Conservation (phyloP, 2,888 invertebrate species). For the Celastrina argiolus region DNA sequence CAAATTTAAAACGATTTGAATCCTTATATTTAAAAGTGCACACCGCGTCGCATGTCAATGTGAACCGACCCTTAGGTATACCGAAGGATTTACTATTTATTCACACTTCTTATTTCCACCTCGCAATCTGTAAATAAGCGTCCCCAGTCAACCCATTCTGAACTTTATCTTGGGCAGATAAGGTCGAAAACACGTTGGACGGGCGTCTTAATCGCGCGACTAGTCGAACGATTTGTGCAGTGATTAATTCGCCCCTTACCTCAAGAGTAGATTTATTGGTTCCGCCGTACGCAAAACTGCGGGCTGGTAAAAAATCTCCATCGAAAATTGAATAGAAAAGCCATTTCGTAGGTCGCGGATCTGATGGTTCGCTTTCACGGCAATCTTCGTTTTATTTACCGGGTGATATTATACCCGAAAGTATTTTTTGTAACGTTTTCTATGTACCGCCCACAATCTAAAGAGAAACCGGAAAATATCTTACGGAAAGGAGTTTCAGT, state of each 20-base stretch:
- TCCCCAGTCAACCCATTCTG: conserved; percentile 24
- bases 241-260: conserved; percentile 77
- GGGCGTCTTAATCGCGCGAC: conserved; percentile 48
- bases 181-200: conserved; percentile 45
- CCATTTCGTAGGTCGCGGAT: conserved; percentile 67
- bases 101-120: conserved; percentile 74
- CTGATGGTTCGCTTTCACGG: conserved; percentile 65
- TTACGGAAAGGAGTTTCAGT: neutral
- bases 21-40: too few species aligned
- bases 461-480: neutral
- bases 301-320: conserved; percentile 75
- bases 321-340: conserved; percentile 78
- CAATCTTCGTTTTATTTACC: conserved; percentile 46
- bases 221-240: conserved; percentile 62
- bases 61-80: too few species aligned
- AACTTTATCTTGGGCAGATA: conserved; percentile 32
- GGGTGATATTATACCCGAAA: conserved; percentile 21
- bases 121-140: conserved; percentile 63
- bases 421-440: neutral
- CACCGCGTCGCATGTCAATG: too few species aligned
- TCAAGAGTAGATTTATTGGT: conserved; percentile 76
- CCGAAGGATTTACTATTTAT: conserved; percentile 67
- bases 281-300: conserved; percentile 77
- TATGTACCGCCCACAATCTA: neutral
- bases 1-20: too few species aligned